Percentiles rank a stretch among this genome's conserved stretches.
Conservation (phyloP, 2,888 invertebrate genomes). For the Patella pellucida region DNA sequence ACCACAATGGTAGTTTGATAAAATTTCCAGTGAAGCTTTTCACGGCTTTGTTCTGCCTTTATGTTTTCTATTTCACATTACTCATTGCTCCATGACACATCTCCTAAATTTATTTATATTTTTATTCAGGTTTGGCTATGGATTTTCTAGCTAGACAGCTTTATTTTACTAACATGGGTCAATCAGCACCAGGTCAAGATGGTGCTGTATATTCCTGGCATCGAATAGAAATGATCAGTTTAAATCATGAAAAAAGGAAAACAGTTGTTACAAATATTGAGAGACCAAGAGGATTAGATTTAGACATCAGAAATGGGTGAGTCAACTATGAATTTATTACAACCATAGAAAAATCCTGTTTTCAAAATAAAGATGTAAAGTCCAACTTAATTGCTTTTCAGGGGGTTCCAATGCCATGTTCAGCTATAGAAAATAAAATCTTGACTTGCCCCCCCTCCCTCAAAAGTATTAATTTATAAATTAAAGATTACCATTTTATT, state of each 20-base stretch:
- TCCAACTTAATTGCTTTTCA: too few species aligned
- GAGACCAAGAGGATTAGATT: constrained; percentile 50
- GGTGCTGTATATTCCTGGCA: constrained; percentile 57
- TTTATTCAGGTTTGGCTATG: constrained; percentile 50
- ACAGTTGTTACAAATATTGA: constrained; percentile 49
- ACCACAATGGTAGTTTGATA: not conserved
- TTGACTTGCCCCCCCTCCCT: too few species aligned
- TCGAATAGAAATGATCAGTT: constrained; percentile 55
- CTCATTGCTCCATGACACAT: not conserved
- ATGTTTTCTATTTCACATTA: not conserved
- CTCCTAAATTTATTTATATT: not conserved
- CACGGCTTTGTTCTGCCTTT: not conserved
- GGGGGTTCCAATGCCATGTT: too few species aligned
- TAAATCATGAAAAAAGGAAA: constrained; percentile 45
- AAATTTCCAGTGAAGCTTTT: not conserved
- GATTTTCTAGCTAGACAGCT: constrained; percentile 53
- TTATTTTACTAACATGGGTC: constrained; percentile 63
- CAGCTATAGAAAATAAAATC: too few species aligned
- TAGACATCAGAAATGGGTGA: constrained; percentile 51
- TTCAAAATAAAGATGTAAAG: too few species aligned
- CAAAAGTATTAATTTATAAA: not conserved
- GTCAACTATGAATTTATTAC: not conserved
- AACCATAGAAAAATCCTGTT: too few species aligned
- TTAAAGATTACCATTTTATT: not conserved
- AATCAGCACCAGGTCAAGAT: constrained; percentile 45